Conservation (phyloP, 2,888 invertebrate species). For the Caradrina kadenii region DNA sequence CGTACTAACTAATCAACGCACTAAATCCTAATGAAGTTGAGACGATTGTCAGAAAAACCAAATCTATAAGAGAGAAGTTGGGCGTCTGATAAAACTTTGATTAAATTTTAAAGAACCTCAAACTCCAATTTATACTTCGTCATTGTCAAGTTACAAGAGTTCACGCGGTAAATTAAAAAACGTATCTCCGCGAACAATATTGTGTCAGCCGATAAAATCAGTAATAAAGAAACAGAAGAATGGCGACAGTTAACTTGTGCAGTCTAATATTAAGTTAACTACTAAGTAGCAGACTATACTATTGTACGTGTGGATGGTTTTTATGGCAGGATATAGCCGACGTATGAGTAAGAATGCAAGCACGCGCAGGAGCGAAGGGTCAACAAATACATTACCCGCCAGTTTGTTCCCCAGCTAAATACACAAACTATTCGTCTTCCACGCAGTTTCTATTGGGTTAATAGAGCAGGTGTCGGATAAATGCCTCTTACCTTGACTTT, state of each 20-base stretch:
- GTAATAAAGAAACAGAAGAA: constrained; percentile 49
- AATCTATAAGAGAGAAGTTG: constrained; percentile 13
- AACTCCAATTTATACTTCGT: constrained; percentile 15
- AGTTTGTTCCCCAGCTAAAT: constrained; percentile 66
- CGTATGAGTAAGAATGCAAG: constrained; percentile 44
- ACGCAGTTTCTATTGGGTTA: constrained; percentile 72
- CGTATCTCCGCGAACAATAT: constrained; percentile 26
- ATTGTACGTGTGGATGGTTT: constrained; percentile 33
- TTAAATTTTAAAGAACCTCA: constrained; percentile 11
- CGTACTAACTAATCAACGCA: constrained; percentile 5
- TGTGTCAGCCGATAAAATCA: constrained; percentile 38
- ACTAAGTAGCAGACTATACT: constrained; percentile 24
- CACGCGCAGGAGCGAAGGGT: constrained; percentile 55
- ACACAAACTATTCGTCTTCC: constrained; percentile 74
- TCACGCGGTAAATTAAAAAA: constrained; percentile 34
- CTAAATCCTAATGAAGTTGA: constrained; percentile 20
- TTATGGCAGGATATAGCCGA: constrained; percentile 47
- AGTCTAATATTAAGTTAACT: constrained; percentile 40
- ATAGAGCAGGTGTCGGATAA: constrained; percentile 71
- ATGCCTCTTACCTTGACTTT: constrained; percentile 54
- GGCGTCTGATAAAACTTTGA: constrained; percentile 15
- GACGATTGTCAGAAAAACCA: constrained; percentile 11
- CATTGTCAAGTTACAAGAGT: constrained; percentile 32
- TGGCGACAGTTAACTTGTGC: constrained; percentile 29
- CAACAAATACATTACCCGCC: constrained; percentile 69